Evolutionary conservation across 2,888 invertebrate genomes (phyloP).

Genomic region (Tipula lateralis): DNA sequence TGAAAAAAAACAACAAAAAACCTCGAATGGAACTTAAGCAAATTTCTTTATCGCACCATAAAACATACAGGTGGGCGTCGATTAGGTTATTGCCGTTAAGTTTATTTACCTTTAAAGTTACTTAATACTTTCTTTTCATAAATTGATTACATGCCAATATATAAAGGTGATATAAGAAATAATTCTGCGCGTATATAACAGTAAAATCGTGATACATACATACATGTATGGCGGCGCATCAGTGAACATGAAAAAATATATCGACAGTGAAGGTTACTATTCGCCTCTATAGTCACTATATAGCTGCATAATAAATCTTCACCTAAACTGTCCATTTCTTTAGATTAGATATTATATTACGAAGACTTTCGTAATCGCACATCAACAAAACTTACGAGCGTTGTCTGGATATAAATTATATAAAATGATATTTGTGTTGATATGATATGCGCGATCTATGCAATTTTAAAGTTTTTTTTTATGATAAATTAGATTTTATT

Average conservation of each 20-base stretch:
- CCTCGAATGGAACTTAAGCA: not conserved
- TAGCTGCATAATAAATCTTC: not conserved
- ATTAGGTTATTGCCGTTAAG: not conserved
- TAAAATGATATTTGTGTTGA: not conserved
- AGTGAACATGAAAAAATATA: not conserved
- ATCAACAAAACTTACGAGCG: not conserved
- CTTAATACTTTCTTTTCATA: no score
- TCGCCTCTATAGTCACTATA: not conserved
- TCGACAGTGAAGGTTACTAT: not conserved
- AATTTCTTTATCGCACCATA: not conserved
- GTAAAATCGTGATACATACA: not conserved
- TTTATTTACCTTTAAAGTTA: not conserved
- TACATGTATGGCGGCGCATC: not conserved
- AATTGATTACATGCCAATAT: no score
- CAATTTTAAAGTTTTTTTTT: not conserved
- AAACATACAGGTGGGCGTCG: not conserved
- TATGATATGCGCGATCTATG: not conserved
- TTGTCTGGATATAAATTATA: not conserved
- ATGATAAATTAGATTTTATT: not conserved
- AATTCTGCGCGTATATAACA: not conserved
- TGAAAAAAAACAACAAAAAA: not conserved
- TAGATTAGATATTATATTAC: not conserved
- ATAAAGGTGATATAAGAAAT: not conserved
- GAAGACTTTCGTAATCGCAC: not conserved
- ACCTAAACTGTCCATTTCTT: not conserved